A percentile compares a stretch with the other conserved stretches of the same genome.
Evolutionary conservation across 2,797 vertebrate species (phyloP).

Genomic region (Lacerta bilineata): DNA sequence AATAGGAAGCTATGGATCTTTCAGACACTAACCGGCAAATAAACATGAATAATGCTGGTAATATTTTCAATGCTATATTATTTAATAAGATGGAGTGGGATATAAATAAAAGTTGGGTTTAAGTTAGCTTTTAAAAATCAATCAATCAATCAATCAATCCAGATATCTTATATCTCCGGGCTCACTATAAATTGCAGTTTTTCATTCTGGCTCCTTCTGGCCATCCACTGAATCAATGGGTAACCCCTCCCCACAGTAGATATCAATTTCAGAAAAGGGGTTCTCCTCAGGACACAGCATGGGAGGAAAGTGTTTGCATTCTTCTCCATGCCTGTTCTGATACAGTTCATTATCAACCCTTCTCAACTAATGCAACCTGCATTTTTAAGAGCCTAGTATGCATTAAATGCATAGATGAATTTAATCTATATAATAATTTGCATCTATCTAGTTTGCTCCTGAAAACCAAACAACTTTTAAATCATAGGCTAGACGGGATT

Average conservation of each 20-base stretch:
- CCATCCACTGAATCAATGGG: background rate
- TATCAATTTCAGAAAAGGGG: background rate
- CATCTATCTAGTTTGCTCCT: background rate
- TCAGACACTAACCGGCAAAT: too few species aligned
- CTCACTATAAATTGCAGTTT: background rate
- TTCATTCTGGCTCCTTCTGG: background rate
- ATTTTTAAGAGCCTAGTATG: background rate
- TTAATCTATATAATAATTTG: too few species aligned
- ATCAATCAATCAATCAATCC: background rate
- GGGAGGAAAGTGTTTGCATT: background rate
- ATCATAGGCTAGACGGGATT: background rate
- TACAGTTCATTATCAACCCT: background rate
- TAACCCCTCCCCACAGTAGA: background rate
- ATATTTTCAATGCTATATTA: too few species aligned
- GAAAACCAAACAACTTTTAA: background rate
- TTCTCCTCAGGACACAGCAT: background rate
- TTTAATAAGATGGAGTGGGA: too few species aligned
- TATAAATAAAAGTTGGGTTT: too few species aligned
- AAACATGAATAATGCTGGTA: too few species aligned
- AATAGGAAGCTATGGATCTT: too few species aligned
- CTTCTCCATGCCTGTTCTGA: background rate
- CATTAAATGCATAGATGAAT: background rate
- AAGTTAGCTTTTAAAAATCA: too few species aligned
- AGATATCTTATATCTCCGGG: background rate
- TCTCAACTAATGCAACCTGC: background rate